Conservation (phyloP, 2,797 vertebrate species). For the Rousettus madagascariensis region DNA sequence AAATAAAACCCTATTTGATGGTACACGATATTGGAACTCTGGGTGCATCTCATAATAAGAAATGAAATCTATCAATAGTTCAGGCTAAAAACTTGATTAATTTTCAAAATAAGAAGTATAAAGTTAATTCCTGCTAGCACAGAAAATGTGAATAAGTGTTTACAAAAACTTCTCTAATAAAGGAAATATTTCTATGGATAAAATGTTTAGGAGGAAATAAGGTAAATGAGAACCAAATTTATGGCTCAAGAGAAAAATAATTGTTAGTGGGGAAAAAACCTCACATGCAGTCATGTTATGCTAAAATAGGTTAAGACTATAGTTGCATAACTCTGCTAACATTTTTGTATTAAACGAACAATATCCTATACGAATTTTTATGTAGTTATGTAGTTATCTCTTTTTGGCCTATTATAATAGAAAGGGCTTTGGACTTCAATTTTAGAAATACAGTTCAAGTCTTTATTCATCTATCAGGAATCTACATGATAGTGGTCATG, state of each 20-base stretch:
- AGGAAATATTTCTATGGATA: slow-evolving; percentile 33
- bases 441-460: not conserved
- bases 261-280: not conserved
- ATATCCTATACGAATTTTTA: not conserved
- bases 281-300: not conserved
- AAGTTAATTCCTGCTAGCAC: slow-evolving; percentile 15
- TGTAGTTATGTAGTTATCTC: not conserved
- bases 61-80: slow-evolving; percentile 59
- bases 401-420: not conserved
- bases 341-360: not conserved
- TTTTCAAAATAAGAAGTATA: slow-evolving; percentile 54
- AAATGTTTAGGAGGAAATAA: slow-evolving; percentile 43
- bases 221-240: slow-evolving; percentile 40
- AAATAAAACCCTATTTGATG: slow-evolving; percentile 64
- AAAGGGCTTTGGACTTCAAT: not conserved
- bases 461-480: not conserved
- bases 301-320: not conserved
- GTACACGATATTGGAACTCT: slow-evolving; percentile 50
- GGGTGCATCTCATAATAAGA: slow-evolving; percentile 45
- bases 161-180: slow-evolving; percentile 58
- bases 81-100: slow-evolving; percentile 57
- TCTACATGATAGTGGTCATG: not conserved
- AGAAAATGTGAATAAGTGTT: slow-evolving; percentile 57
- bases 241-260: slow-evolving; percentile 29
- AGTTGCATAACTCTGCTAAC: not conserved